Evolutionary conservation across 2,113 vertebrate genomes (phyloP), one percentile per base, ranked within the genome.

Genomic region (Polypterus senegalus): DNA sequence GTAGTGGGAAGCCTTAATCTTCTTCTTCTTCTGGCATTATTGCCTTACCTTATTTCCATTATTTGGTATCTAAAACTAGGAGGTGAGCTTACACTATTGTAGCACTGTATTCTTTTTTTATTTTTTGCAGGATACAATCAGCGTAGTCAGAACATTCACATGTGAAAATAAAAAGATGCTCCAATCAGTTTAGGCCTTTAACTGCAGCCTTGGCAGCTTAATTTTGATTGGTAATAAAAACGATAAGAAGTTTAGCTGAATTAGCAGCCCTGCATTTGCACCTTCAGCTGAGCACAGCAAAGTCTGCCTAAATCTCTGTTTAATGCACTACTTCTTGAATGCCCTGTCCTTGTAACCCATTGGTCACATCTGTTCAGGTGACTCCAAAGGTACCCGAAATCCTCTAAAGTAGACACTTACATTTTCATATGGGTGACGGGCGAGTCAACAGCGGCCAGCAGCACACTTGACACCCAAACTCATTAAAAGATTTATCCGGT

Each of bases 311-410:
- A 77, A 74, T 70, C 74, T 73, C 75, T 77, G 74, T 76, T 74
- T 70, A 75, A 75, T 68, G 74, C 77, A 63, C 71, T 51, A 76
- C 71, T 77, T 77, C 77, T 71, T 73, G 66, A 70, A 70, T n/a
- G 59, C 66, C 72, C 81, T 71, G 91, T 88, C 91, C 92, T 96
- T 94, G 91, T 58, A 63, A 68, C 68, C 77, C 71, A 91, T 87
- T 89, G 90, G 86, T 61, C 64, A 54, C 47, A 45, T 0, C 1
- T 11, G 0, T 65, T 79, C 78, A 83, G 71, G 75, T 81, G 84
- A 79, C 71, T 62, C 67, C 66, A 62, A 64, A 70, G 70, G 69
- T 66, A 72, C 67, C 73, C 49, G 72, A 88, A 92, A 89, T 88
- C 85, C 83, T 72, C 66, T 80, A 76, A 70, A 55, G 67, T 66